Evolutionary conservation across 2,888 invertebrate genomes (phyloP).

Genomic region (Sylvicola cinctus): DNA sequence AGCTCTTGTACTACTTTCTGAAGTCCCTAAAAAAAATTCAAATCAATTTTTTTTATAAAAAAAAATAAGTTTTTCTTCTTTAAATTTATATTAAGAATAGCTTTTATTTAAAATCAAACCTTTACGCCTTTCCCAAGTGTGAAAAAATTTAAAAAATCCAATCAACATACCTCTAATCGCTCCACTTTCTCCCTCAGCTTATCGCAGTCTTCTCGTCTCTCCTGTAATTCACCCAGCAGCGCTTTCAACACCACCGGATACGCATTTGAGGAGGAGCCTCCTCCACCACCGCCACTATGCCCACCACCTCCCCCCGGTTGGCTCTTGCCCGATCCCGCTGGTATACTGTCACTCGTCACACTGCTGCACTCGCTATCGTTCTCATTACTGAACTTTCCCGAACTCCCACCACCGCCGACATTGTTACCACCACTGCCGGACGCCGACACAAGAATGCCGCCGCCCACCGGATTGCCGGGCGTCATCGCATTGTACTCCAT

Average conservation of each 20-base stretch:
- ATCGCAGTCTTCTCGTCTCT: conserved; percentile 62
- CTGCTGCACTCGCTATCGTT: conserved; percentile 73
- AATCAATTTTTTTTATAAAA: conserved; percentile 3
- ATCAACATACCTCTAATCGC: conserved; percentile 41
- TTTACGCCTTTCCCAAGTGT: too few relatives aligned
- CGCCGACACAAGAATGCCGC: conserved; percentile 13
- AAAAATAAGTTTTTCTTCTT: too few relatives aligned
- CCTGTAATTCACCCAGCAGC: conserved; percentile 56
- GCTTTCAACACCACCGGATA: conserved; percentile 39
- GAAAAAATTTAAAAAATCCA: neutral
- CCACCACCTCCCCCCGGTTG: conserved; percentile 23
- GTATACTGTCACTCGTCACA: conserved; percentile 50
- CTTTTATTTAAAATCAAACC: too few relatives aligned
- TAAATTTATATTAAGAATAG: too few relatives aligned
- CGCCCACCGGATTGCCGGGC: conserved; percentile 13
- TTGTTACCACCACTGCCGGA: conserved; percentile 27
- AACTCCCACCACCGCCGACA: conserved; percentile 16
- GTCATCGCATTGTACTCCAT: conserved; percentile 13
- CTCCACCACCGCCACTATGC: too few relatives aligned
- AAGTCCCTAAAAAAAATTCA: conserved; percentile 28
- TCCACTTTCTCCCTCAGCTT: conserved; percentile 64
- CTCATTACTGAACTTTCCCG: conserved; percentile 54
- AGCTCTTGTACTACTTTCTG: conserved; percentile 68
- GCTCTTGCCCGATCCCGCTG: conserved; percentile 29
- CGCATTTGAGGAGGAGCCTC: too few relatives aligned